These are phyloP conservation scores for Mechanitis mazaeus DNA, from an alignment of 2,888 invertebrate species.

Conservation along the genomic window DNA sequence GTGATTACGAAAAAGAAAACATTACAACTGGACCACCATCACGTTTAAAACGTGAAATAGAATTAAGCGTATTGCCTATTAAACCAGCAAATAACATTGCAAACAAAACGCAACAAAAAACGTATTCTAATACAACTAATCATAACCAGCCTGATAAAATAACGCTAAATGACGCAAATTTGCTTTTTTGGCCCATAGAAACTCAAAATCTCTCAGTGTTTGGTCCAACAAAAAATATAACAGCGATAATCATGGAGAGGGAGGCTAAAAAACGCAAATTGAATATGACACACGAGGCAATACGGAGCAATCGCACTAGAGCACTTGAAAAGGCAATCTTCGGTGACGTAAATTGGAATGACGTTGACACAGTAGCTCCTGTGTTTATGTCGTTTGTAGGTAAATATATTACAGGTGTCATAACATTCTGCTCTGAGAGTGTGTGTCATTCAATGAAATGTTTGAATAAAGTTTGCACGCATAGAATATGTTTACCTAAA, in stretches of 20 bases:
- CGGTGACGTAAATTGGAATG: constrained; percentile 63
- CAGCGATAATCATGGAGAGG: constrained; percentile 51
- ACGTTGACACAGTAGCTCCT: constrained; percentile 58
- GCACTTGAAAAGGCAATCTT: constrained; percentile 61
- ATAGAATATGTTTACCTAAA: constrained; percentile 54
- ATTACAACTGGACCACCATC: constrained; percentile 32
- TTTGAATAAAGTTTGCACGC: constrained; percentile 51
- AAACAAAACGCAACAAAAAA: constrained; percentile 9
- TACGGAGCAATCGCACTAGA: constrained; percentile 49
- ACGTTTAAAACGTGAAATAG: constrained; percentile 43
- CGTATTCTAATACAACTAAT: constrained; percentile 31
- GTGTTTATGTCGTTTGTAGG: constrained; percentile 64
- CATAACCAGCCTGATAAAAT: constrained; percentile 44
- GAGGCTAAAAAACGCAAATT: constrained; percentile 56
- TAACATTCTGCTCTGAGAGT: constrained; percentile 62
- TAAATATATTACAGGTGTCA: constrained; percentile 60
- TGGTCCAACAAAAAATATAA: constrained; percentile 46
- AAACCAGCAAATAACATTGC: background rate
- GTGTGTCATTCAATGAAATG: constrained; percentile 68
- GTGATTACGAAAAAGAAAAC: constrained; percentile 40
- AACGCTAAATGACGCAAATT: constrained; percentile 41
- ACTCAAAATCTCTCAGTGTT: constrained; percentile 29
- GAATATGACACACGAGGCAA: constrained; percentile 51
- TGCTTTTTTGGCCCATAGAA: constrained; percentile 59
- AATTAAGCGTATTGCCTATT: constrained; percentile 12